A percentile compares a stretch with the other conserved stretches of the same genome.
phyloP scores from a whole-genome alignment of 2,797 vertebrate genomes.

The Danio aesculapii region DNA sequence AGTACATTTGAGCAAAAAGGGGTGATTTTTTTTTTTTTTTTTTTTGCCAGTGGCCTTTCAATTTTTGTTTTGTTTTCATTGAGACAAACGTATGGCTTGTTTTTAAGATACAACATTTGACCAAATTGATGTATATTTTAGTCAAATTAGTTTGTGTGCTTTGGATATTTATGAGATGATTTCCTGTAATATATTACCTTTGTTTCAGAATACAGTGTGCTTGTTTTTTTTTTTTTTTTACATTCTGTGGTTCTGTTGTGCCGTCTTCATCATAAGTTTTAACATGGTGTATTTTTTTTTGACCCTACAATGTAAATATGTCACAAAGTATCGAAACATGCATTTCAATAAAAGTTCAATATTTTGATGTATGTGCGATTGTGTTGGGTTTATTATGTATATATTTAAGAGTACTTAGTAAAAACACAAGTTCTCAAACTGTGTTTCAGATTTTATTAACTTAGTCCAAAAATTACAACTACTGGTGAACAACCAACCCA shows the following conservation, averaged over 20 bases:
- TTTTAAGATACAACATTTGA: conserved; percentile 60
- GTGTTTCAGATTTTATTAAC: conserved; percentile 8
- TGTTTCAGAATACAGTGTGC: conserved; percentile 79
- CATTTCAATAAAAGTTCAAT: conserved; percentile 86
- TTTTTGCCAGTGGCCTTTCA: conserved; percentile 67
- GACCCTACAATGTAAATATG: conserved; percentile 71
- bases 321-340: conserved; percentile 79
- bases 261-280: conserved; percentile 82
- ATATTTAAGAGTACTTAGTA: not conserved
- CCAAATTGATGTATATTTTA: conserved; percentile 65
- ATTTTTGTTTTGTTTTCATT: conserved; percentile 40
- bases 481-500: not conserved
- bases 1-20: conserved; percentile 65
- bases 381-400: conserved; percentile 43
- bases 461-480: not conserved
- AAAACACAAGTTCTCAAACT: not conserved
- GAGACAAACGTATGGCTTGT: conserved; percentile 33
- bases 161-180: conserved; percentile 85
- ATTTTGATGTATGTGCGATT: conserved; percentile 79
- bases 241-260: conserved; percentile 57
- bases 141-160: conserved; percentile 81
- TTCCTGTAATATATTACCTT: conserved; percentile 84
- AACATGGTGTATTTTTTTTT: conserved; percentile 65
- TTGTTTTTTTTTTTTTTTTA: no score
- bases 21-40: conserved; percentile 59